phyloP scores from a whole-genome alignment of 2,113 vertebrate species.

The Lasiurus cinereus region DNA sequence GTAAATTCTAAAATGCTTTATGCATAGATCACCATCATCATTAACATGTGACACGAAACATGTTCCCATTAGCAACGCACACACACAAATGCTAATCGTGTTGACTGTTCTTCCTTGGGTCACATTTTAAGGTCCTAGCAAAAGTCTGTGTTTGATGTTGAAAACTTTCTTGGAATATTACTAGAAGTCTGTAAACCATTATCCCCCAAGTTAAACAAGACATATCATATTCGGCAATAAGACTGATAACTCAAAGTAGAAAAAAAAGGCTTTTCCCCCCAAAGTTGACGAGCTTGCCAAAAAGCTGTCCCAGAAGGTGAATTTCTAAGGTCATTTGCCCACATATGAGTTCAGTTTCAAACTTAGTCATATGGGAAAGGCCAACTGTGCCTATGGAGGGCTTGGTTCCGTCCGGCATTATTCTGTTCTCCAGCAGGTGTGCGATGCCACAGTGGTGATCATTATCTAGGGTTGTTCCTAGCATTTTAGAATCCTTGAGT shows the following conservation, averaged over 20 bases:
- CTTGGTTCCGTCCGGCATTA: background rate
- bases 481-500: background rate
- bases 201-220: background rate
- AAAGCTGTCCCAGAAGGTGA: background rate
- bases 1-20: background rate
- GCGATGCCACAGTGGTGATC: background rate
- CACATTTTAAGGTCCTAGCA: background rate
- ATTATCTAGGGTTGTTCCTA: background rate
- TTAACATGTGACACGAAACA: background rate
- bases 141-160: background rate
- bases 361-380: background rate
- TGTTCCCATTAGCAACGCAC: background rate
- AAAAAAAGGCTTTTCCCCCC: background rate
- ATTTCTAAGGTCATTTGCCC: background rate
- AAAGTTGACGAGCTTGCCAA: background rate
- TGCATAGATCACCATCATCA: background rate
- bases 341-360: background rate
- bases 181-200: background rate
- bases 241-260: background rate
- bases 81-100: background rate
- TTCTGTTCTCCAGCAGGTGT: background rate
- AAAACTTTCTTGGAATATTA: background rate
- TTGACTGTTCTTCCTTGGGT: background rate
- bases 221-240: background rate
- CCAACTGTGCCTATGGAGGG: background rate